These are phyloP conservation scores for Speoplatyrhinus poulsoni DNA, from an alignment of 2,113 vertebrate species.

Conservation along the genomic window DNA sequence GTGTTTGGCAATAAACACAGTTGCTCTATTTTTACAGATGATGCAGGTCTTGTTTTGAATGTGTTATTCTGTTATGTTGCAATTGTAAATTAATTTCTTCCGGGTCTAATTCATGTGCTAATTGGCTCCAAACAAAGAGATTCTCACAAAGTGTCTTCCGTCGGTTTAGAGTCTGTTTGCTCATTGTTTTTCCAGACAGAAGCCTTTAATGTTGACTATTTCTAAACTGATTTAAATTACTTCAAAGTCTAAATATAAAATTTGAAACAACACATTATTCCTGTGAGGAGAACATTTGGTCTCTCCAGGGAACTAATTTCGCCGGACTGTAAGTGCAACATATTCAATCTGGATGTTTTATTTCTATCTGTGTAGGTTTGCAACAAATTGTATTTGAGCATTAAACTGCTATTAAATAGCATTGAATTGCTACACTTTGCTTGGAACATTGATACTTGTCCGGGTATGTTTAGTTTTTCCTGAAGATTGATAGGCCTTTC, in stretches of 20 bases:
- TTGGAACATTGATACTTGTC: constrained; percentile 39
- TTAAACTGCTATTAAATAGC: constrained; percentile 48
- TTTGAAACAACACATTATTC: not conserved
- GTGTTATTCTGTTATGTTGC: constrained; percentile 45
- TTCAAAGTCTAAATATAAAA: constrained; percentile 1
- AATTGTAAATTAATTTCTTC: constrained; percentile 49
- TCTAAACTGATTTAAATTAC: constrained; percentile 6
- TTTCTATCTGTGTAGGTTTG: constrained; percentile 27
- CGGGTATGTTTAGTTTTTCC: constrained; percentile 33
- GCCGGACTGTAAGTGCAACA: constrained; percentile 4
- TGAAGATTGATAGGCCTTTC: constrained; percentile 34
- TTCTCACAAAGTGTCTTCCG: not conserved
- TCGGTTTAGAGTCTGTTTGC: constrained; percentile 17
- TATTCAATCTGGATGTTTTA: constrained; percentile 18
- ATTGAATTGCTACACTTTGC: constrained; percentile 37
- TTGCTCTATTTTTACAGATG: constrained; percentile 31
- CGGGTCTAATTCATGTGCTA: constrained; percentile 49
- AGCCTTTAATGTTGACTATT: constrained; percentile 9
- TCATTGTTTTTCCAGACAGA: constrained; percentile 11
- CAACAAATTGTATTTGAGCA: constrained; percentile 55
- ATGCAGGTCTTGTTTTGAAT: constrained; percentile 47
- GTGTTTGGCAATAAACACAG: constrained; percentile 21
- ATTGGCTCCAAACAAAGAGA: constrained; percentile 46
- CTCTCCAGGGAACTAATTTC: constrained; percentile 21
- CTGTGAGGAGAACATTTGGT: constrained; percentile 24